Evolutionary conservation across 2,888 invertebrate genomes (phyloP).

Genomic region (Lagria hirta): DNA sequence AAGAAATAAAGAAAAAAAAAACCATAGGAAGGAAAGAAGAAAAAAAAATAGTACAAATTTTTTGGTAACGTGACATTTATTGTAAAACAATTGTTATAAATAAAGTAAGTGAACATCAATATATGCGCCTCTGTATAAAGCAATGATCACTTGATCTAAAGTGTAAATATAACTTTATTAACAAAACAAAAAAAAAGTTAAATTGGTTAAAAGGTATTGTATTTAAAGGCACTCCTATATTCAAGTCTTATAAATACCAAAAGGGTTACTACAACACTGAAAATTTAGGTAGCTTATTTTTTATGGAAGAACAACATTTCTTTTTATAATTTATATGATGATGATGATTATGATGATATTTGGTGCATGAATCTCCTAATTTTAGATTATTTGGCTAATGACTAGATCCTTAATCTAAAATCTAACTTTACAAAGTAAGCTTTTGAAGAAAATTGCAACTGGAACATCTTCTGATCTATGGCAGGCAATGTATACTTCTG

Average conservation of each 20-base stretch:
- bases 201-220: conserved; percentile 38
- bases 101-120: conserved; percentile 36
- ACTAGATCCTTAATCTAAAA: conserved; percentile 47
- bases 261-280: conserved; percentile 24
- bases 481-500: conserved; percentile 42
- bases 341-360: conserved; percentile 10
- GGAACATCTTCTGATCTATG: conserved; percentile 26
- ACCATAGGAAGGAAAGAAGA: too few relatives aligned
- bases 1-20: too few relatives aligned
- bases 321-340: conserved; percentile 5
- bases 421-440: conserved; percentile 16
- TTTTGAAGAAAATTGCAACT: conserved; percentile 25
- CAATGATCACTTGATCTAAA: conserved; percentile 38
- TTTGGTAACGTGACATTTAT: conserved; percentile 46
- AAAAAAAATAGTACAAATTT: too few relatives aligned
- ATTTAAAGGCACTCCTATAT: conserved; percentile 52
- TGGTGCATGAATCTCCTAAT: conserved; percentile 22
- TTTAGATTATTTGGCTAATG: conserved; percentile 51
- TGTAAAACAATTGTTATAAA: conserved; percentile 50
- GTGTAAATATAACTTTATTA: conserved; percentile 37
- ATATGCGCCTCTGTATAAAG: conserved; percentile 23
- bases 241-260: conserved; percentile 40
- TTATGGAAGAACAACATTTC: conserved; percentile 24
- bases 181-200: too few relatives aligned
- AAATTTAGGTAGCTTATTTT: background rate